Evolutionary conservation across 2,113 vertebrate genomes (phyloP), one percentile per base, ranked within the genome.

Genomic region (Corydoras sp.): DNA sequence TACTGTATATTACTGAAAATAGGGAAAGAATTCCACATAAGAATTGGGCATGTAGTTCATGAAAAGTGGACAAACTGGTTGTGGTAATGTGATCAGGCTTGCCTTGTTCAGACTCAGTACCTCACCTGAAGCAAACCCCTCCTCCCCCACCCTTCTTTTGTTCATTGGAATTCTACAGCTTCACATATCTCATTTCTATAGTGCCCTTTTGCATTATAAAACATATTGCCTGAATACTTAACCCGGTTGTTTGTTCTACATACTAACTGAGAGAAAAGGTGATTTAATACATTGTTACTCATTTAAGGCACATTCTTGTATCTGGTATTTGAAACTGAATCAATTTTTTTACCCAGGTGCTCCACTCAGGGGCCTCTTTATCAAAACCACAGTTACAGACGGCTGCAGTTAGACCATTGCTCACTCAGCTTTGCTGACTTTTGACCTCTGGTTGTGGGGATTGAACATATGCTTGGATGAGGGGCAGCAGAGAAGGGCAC

Each of bases 141-240:
- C 9, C 1, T 12, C 49, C 65, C 15, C 53, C 35, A 43, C 35
- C 58, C 49, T 66, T 49, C 58, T 55, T 81, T 80, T 82, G 76
- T 82, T 58, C 74, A 48, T 62, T 77, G 83, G 80, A 87, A 85
- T 84, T 85, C 73, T 70, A 78, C 62, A 68, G 49, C 56, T 83
- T 77, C 63, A 68, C 67, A 82, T 79, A 65, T 77, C 63, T 56
- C 69, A 1, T 65, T 58, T 10, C 24, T 72, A 32, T 9, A 61
- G 51, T 50, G 12, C 50, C 18, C 61, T 68, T 61, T 62, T 13
- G 14, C 53, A 30, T 56, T 62, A 74, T 55, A 56, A 66, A 62
- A 68, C 50, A 62, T 15, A n/a, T 35, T 62, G 35, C 35, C 35
- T 43, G 35, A 43, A 43, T 43, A 43, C 35, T 43, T 43, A 43